phyloP scores from a whole-genome alignment of 2,797 vertebrate species.

The Anabacerthia variegaticeps region DNA sequence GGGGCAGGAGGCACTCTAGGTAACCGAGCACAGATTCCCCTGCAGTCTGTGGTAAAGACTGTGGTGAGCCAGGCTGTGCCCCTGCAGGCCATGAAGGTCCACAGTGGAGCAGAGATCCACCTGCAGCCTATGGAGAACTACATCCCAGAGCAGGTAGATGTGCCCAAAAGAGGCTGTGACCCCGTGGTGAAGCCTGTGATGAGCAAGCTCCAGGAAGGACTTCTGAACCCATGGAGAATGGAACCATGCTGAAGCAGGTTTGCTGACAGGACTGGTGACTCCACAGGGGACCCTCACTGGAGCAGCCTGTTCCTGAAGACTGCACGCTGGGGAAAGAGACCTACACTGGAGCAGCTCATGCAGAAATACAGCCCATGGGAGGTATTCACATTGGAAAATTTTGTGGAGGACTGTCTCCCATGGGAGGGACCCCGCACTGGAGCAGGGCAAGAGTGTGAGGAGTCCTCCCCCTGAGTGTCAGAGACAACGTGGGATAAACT shows the following conservation, averaged over 20 bases:
- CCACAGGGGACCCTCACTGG: background rate
- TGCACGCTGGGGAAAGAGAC: background rate
- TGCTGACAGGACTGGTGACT: background rate
- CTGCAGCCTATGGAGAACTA: background rate
- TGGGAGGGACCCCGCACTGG: background rate
- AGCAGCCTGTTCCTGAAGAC: background rate
- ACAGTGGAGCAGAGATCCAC: background rate
- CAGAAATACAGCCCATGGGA: background rate
- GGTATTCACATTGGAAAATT: background rate
- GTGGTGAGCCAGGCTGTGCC: background rate
- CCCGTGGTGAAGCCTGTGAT: background rate
- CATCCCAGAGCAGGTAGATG: background rate
- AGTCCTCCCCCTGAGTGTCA: background rate
- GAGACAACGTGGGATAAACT: background rate
- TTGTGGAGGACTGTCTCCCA: fast-evolving
- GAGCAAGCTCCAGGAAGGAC: background rate
- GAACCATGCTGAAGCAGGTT: background rate
- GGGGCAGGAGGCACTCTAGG: background rate
- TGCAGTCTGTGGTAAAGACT: fast-evolving
- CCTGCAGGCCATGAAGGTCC: background rate
- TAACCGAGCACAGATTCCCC: background rate
- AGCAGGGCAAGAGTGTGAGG: background rate
- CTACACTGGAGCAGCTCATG: background rate
- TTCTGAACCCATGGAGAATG: background rate
- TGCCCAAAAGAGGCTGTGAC: background rate